These are phyloP conservation scores for Metacarcinus magister DNA, from an alignment of 2,888 invertebrate genomes.

Conservation along the genomic window DNA sequence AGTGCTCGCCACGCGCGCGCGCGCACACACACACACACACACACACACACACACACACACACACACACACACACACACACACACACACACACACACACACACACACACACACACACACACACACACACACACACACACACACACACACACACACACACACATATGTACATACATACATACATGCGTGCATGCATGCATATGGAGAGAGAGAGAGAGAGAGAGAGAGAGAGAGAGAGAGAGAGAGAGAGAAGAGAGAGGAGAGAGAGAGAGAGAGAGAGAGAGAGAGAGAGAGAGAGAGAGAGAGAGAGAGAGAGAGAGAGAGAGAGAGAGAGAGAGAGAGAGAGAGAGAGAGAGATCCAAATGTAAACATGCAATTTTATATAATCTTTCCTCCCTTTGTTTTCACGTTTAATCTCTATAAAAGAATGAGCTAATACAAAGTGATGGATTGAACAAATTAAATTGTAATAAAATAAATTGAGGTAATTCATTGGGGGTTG, in stretches of 20 bases:
- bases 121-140: no score
- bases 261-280: no score
- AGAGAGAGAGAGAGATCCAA: constrained; percentile 61
- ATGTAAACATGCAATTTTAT: constrained; percentile 53
- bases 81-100: no score
- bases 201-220: no score
- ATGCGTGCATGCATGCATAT: no score
- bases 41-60: no score
- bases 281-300: constrained; percentile 52
- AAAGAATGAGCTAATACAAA: constrained; percentile 45
- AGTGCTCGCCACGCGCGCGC: no score
- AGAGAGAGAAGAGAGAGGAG: background rate
- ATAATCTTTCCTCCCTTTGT: constrained; percentile 31
- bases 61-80: no score
- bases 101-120: no score
- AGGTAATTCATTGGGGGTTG: constrained; percentile 39
- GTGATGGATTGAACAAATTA: constrained; percentile 36
- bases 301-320: constrained; percentile 53
- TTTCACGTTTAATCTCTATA: constrained; percentile 35
- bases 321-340: constrained; percentile 59
- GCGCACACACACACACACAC: no score
- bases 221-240: no score
- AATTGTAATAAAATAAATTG: constrained; percentile 45
- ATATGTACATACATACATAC: background rate
- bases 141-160: background rate